phyloP scores from a whole-genome alignment of 2,113 vertebrate species.

The Heterochromis multidens region DNA sequence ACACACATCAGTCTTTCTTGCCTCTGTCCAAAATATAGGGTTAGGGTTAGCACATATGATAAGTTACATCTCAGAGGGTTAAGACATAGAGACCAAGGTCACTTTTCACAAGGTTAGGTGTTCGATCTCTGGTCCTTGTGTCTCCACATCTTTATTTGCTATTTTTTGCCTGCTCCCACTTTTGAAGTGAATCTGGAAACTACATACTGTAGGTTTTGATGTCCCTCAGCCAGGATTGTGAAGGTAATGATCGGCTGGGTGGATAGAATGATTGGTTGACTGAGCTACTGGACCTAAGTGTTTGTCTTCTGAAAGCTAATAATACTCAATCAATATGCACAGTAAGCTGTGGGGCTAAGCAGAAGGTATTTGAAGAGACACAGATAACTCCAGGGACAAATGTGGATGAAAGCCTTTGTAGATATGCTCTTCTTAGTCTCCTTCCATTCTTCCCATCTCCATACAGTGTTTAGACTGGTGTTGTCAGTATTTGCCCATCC shows the following conservation, averaged over 20 bases:
- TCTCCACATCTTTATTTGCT: neutral
- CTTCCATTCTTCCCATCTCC: neutral
- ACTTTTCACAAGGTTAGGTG: too few species aligned
- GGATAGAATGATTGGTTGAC: slow-evolving; percentile 4
- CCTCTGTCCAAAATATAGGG: neutral
- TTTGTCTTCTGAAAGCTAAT: slow-evolving; percentile 39
- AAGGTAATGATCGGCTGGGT: slow-evolving; percentile 12
- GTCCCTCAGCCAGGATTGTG: neutral
- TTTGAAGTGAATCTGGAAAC: neutral
- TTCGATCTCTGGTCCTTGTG: too few species aligned
- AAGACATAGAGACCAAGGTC: too few species aligned
- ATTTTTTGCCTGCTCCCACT: neutral
- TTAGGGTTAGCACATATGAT: neutral
- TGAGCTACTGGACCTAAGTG: neutral
- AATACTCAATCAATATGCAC: slow-evolving; percentile 42
- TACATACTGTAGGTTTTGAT: neutral
- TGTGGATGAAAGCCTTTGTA: neutral
- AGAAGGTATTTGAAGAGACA: neutral
- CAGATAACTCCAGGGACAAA: neutral
- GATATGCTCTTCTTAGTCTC: neutral
- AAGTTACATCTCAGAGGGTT: neutral
- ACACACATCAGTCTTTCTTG: neutral
- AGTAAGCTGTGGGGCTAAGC: neutral
- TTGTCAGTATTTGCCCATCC: slow-evolving; percentile 27
- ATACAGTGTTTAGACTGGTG: neutral